phyloP scores from a whole-genome alignment of 2,113 vertebrate genomes.

The Gallinago undulata region DNA sequence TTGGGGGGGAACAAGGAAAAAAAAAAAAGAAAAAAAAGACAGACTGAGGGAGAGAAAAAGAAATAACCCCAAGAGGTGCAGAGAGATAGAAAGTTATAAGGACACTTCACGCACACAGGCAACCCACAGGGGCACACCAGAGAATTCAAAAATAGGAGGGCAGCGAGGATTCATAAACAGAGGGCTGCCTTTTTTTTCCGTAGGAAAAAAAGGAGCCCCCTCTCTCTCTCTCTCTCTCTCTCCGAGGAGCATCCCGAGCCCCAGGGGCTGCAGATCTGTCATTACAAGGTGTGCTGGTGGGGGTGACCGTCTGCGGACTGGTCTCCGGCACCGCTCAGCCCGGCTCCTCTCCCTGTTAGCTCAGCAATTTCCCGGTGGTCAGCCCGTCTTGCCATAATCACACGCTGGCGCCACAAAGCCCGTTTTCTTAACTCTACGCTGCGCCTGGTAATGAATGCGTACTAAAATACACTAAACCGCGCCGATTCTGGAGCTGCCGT shows the following conservation, averaged over 20 bases:
- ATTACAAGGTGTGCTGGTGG: slow-evolving; percentile 78
- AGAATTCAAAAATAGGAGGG: slow-evolving; percentile 50
- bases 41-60: not conserved
- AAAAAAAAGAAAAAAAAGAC: not conserved
- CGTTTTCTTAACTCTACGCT: slow-evolving; percentile 82
- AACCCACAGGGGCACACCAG: not conserved
- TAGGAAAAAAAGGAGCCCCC: not conserved
- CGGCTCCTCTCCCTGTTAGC: slow-evolving; percentile 81
- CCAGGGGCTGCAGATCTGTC: slow-evolving; percentile 58
- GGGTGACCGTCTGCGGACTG: slow-evolving; percentile 72
- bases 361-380: slow-evolving; percentile 93
- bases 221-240: not conserved
- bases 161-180: slow-evolving; percentile 34
- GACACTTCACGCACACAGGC: not conserved
- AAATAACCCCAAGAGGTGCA: not conserved
- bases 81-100: not conserved
- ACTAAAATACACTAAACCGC: slow-evolving; percentile 88
- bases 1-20: too few relatives aligned
- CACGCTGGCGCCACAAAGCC: slow-evolving; percentile 86
- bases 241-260: slow-evolving; percentile 45
- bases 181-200: not conserved
- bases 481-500: slow-evolving; percentile 66
- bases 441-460: slow-evolving; percentile 91
- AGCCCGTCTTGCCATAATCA: slow-evolving; percentile 95
- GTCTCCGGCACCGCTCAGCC: slow-evolving; percentile 59